Percentiles rank a stretch among this genome's conserved stretches.
These are phyloP conservation scores for Tympanoctomys barrerae DNA, from an alignment of 2,797 vertebrate genomes.

Conservation along the genomic window DNA sequence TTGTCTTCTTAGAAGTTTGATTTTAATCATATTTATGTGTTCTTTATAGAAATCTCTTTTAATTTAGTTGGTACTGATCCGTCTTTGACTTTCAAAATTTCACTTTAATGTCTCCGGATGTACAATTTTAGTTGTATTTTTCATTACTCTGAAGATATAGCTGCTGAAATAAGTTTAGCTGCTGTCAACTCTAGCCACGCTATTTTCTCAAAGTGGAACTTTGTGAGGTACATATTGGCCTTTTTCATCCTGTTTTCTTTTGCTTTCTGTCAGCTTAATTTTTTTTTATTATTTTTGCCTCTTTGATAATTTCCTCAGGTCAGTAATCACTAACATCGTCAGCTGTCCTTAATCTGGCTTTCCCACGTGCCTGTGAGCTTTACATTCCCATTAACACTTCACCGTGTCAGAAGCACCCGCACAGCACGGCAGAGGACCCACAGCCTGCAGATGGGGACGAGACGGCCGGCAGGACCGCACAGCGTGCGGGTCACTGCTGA, in stretches of 20 bases:
- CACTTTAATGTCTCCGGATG: not conserved
- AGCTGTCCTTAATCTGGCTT: not conserved
- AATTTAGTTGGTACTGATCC: not conserved
- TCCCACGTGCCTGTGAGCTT: not conserved
- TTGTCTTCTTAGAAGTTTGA: not conserved
- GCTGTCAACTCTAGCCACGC: not conserved
- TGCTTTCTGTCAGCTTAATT: not conserved
- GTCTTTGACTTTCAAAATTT: conserved; percentile 13
- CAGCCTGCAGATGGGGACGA: not conserved
- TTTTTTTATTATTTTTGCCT: not conserved
- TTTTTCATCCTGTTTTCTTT: not conserved
- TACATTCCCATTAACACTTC: not conserved
- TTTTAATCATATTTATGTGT: not conserved
- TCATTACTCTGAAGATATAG: not conserved
- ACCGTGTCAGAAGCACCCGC: not conserved
- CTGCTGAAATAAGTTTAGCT: not conserved
- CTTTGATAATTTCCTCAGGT: not conserved
- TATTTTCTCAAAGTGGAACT: not conserved
- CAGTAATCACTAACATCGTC: not conserved
- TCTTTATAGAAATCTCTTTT: not conserved
- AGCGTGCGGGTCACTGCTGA: not conserved
- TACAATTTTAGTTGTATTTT: not conserved
- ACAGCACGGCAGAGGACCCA: too few relatives aligned
- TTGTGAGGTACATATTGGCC: not conserved
- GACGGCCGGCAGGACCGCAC: not conserved